Percentiles rank a stretch among this genome's conserved stretches.
phyloP scores from a whole-genome alignment of 2,797 vertebrate genomes.

The Hemitrygon akajei region DNA sequence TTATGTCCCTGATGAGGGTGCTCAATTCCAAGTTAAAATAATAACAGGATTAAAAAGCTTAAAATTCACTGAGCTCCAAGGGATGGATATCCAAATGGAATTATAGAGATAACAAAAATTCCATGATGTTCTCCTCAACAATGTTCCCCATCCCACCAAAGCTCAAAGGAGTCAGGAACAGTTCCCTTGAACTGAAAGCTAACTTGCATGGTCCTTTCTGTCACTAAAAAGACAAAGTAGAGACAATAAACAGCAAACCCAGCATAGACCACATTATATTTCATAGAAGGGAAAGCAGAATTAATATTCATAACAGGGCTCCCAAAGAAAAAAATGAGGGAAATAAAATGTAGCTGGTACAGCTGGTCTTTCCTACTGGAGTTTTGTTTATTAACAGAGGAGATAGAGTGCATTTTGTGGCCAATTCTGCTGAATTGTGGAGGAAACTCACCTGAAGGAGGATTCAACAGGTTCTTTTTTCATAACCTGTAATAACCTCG shows the following conservation, averaged over 20 bases:
- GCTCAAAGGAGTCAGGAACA: not conserved
- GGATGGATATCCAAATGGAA: not conserved
- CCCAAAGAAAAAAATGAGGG: no score
- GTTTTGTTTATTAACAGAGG: not conserved
- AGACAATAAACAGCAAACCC: not conserved
- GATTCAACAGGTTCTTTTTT: constrained; percentile 95
- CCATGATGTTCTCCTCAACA: no score
- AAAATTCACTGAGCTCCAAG: not conserved
- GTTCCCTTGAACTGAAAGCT: not conserved
- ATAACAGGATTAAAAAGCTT: not conserved
- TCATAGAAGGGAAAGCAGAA: not conserved
- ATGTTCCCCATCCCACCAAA: not conserved
- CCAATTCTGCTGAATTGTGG: not conserved
- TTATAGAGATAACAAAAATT: not conserved
- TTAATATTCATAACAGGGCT: not conserved
- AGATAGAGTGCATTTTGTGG: not conserved
- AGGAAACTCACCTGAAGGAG: constrained; percentile 76
- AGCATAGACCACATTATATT: not conserved
- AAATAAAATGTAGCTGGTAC: no score
- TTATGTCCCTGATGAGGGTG: not conserved
- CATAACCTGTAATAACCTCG: constrained; percentile 90
- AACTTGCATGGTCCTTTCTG: not conserved
- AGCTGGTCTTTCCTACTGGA: not conserved
- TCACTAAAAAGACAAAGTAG: not conserved
- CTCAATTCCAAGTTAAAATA: not conserved